phyloP scores from a whole-genome alignment of 1,140 invertebrate genomes.

The Chymomyza costata region DNA sequence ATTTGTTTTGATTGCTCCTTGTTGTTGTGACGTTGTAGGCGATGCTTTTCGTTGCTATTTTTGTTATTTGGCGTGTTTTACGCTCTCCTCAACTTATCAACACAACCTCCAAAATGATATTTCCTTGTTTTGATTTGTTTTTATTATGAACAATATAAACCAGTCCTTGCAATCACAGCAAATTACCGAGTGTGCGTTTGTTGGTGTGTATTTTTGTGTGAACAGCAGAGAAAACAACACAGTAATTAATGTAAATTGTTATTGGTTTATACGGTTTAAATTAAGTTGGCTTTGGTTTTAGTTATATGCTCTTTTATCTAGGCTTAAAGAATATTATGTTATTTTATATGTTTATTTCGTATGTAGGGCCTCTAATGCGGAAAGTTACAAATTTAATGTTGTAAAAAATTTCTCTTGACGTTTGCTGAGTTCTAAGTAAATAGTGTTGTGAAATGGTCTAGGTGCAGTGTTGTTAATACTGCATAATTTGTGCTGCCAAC shows the following conservation, averaged over 20 bases:
- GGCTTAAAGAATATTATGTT: too few species aligned
- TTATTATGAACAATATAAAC: background rate
- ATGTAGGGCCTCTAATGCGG: constrained; percentile 5
- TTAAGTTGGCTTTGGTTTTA: too few species aligned
- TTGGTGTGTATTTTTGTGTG: too few species aligned
- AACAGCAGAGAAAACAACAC: constrained; percentile 37
- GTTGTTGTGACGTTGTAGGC: constrained; percentile 3
- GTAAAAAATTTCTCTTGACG: constrained; percentile 46
- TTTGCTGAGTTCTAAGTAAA: constrained; percentile 24
- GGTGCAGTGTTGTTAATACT: too few species aligned
- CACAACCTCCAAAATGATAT: constrained; percentile 32
- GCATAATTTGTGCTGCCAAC: constrained; percentile 16
- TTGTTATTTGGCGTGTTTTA: constrained; percentile 3
- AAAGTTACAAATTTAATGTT: constrained; percentile 35
- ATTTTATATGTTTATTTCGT: background rate
- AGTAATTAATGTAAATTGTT: constrained; percentile 25
- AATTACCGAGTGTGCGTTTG: too few species aligned
- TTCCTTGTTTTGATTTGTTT: constrained; percentile 30
- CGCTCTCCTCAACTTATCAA: too few species aligned
- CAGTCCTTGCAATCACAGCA: constrained; percentile 38
- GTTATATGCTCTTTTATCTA: too few species aligned
- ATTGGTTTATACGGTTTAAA: too few species aligned
- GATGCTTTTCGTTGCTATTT: constrained; percentile 3
- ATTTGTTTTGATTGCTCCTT: background rate
- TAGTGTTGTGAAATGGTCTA: constrained; percentile 24